Evolutionary conservation across 1,140 invertebrate species (phyloP).

Genomic region (Protaetia brevitarsis): DNA sequence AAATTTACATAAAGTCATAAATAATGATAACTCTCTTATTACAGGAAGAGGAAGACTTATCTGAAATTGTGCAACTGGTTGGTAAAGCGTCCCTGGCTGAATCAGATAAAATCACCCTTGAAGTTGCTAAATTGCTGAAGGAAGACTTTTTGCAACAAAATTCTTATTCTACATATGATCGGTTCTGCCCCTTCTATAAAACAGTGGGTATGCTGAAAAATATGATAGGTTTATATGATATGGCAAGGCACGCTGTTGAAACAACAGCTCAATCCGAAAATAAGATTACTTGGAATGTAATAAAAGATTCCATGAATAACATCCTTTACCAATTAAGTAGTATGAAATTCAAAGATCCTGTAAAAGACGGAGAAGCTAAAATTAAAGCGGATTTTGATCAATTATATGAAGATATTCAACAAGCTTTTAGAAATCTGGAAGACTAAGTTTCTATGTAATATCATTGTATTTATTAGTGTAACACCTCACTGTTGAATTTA

Average conservation of each 20-base stretch:
- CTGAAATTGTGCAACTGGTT: conserved; percentile 99
- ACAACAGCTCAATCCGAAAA: conserved; percentile 98
- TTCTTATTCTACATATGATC: conserved; percentile 59
- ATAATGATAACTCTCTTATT: not conserved
- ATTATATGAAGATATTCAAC: conserved; percentile 90
- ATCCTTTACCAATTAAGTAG: conserved; percentile 96
- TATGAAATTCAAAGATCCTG: conserved; percentile 99
- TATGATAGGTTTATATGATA: conserved; percentile 98
- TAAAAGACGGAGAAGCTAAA: conserved; percentile 96
- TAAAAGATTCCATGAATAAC: conserved; percentile 94
- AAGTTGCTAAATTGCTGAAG: conserved; percentile 97
- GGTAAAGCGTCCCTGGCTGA: conserved; percentile 99
- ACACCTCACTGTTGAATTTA: not conserved
- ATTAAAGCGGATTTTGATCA: conserved; percentile 97
- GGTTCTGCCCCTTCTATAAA: conserved; percentile 99
- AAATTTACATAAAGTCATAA: not conserved
- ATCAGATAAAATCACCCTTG: conserved; percentile 98
- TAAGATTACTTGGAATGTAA: conserved; percentile 98
- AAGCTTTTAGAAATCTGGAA: conserved; percentile 97
- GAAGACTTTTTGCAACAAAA: conserved; percentile 99
- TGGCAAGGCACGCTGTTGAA: conserved; percentile 96
- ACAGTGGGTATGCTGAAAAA: conserved; percentile 98
- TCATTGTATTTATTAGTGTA: conserved; percentile 6
- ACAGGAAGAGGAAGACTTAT: conserved; percentile 98
- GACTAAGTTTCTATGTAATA: conserved; percentile 63